phyloP scores from a whole-genome alignment of 2,113 vertebrate species.

The Oryzias curvinotus region DNA sequence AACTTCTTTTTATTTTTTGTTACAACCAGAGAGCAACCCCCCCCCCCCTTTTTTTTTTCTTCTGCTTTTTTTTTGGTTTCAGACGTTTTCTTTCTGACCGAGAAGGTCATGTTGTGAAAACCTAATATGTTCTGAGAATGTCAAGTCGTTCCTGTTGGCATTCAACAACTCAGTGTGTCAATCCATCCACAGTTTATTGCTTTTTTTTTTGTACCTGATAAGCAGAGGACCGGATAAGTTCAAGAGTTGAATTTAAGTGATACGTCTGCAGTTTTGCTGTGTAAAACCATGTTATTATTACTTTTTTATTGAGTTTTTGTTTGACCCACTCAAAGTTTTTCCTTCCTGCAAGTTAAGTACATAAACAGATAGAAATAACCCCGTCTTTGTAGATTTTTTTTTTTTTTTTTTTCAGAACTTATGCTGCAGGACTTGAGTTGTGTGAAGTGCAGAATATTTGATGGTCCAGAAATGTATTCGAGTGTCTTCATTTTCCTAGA shows the following conservation, averaged over 20 bases:
- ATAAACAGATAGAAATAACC: too few relatives aligned
- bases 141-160: slow-evolving; percentile 21
- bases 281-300: not conserved
- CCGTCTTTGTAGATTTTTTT: too few relatives aligned
- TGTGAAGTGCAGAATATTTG: too few relatives aligned
- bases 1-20: not conserved
- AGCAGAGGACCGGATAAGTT: not conserved
- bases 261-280: not conserved
- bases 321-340: not conserved
- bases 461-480: too few relatives aligned
- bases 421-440: too few relatives aligned
- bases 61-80: slow-evolving; percentile 1
- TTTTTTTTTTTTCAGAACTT: too few relatives aligned
- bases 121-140: slow-evolving; percentile 12
- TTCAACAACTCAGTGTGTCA: slow-evolving; percentile 18
- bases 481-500: too few relatives aligned
- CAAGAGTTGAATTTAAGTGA: not conserved
- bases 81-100: not conserved
- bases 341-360: too few relatives aligned
- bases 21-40: not conserved
- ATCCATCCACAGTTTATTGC: slow-evolving; percentile 5
- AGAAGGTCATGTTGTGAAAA: slow-evolving; percentile 30
- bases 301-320: not conserved
- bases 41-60: not conserved
- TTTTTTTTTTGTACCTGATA: not conserved